Conservation (phyloP, 2,113 vertebrate species). For the Elanoides forficatus region DNA sequence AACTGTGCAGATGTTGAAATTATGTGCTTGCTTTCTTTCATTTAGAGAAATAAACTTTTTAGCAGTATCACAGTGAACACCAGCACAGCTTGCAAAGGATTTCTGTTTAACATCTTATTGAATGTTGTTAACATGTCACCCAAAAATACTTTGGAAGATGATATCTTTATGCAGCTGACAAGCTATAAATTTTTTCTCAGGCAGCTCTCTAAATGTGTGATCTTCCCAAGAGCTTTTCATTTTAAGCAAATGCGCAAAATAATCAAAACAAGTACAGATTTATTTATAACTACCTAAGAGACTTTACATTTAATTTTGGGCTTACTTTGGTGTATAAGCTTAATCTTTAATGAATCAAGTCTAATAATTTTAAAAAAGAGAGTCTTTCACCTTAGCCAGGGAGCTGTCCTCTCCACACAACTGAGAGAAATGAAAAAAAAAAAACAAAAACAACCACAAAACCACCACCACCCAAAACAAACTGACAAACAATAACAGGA, state of each 20-base stretch:
- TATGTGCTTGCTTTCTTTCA: neutral
- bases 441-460: no score
- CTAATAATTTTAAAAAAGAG: neutral
- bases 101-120: slow-evolving; percentile 26
- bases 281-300: slow-evolving; percentile 36
- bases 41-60: slow-evolving; percentile 42
- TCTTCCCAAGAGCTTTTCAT: slow-evolving; percentile 53
- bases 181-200: slow-evolving; percentile 60
- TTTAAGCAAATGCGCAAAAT: slow-evolving; percentile 31
- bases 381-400: neutral
- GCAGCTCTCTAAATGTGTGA: slow-evolving; percentile 44
- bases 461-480: neutral
- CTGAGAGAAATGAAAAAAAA: neutral
- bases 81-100: slow-evolving; percentile 9
- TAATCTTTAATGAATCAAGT: neutral
- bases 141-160: slow-evolving; percentile 57
- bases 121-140: slow-evolving; percentile 39
- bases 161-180: slow-evolving; percentile 62
- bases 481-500: neutral
- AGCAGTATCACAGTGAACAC: neutral
- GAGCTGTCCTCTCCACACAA: neutral
- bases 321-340: neutral
- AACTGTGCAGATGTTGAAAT: slow-evolving; percentile 20
- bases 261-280: slow-evolving; percentile 20
- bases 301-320: neutral